Evolutionary conservation across 2,797 vertebrate genomes (phyloP).

Genomic region (Liasis olivaceus): DNA sequence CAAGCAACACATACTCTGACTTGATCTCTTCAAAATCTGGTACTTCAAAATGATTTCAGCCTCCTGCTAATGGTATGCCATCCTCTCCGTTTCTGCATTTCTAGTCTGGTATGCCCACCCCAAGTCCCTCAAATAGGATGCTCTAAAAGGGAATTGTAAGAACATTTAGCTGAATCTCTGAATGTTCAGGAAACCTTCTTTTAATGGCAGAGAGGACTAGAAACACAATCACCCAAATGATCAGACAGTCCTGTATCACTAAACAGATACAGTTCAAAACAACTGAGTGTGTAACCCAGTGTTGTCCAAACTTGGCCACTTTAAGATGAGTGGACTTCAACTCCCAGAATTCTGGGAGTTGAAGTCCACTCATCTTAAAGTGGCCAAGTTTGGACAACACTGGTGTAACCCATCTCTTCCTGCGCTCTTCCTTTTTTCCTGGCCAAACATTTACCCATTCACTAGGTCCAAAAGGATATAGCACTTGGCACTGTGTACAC

Average conservation of each 20-base stretch:
- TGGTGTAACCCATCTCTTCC: no score
- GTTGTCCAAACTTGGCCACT: no score
- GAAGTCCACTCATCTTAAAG: no score
- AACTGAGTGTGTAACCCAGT: neutral
- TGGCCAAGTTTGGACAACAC: no score
- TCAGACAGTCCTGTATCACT: neutral
- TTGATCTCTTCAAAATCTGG: neutral
- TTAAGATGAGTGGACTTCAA: no score
- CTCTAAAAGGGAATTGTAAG: neutral
- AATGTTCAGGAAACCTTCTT: neutral
- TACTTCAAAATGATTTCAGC: neutral
- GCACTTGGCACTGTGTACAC: neutral
- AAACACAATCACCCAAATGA: neutral
- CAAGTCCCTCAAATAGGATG: neutral
- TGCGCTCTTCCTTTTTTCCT: neutral
- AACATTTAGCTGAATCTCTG: neutral
- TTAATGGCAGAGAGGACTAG: neutral
- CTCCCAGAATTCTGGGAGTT: no score
- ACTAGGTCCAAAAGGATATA: neutral
- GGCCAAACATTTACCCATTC: neutral
- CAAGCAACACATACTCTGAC: neutral
- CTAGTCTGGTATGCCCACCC: neutral
- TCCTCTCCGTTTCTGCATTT: neutral
- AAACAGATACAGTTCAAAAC: neutral
- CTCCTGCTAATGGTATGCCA: neutral